Evolutionary conservation across 1,140 invertebrate genomes (phyloP).

Genomic region (Fopius arisanus): DNA sequence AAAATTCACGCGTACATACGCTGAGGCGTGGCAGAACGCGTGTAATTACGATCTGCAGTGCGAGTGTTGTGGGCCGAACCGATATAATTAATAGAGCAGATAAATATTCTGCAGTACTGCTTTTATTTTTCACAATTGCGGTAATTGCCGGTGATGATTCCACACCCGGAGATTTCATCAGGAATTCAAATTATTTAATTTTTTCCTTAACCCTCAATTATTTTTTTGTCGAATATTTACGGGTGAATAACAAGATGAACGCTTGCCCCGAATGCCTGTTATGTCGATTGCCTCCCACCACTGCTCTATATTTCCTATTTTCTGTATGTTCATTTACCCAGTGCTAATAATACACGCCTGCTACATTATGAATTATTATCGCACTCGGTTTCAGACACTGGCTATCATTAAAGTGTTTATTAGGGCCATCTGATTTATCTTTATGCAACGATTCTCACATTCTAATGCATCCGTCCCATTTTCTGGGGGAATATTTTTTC

Average conservation of each 20-base stretch:
- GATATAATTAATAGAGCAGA: not conserved
- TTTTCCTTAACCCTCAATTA: too few relatives aligned
- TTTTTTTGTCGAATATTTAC: too few relatives aligned
- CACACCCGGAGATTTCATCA: too few relatives aligned
- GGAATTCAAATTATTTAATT: too few relatives aligned
- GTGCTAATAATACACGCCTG: slow-evolving; percentile 2
- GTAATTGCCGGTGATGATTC: too few relatives aligned
- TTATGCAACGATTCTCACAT: slow-evolving; percentile 5
- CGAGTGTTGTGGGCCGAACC: not conserved
- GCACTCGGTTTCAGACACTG: not conserved
- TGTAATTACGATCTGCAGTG: not conserved
- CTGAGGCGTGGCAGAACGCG: not conserved
- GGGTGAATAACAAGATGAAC: not conserved
- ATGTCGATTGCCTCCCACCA: not conserved
- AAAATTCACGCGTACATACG: not conserved
- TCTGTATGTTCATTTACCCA: not conserved
- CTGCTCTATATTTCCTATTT: not conserved
- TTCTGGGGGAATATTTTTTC: not conserved
- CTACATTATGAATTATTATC: slow-evolving; percentile 7
- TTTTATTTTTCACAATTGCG: not conserved
- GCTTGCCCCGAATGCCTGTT: not conserved
- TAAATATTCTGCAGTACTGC: not conserved
- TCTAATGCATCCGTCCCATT: not conserved
- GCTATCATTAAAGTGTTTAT: slow-evolving; percentile 2
- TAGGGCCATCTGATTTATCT: not conserved